These are phyloP conservation scores for Drosophila asahinai DNA, from an alignment of 1,140 invertebrate genomes.

Conservation along the genomic window DNA sequence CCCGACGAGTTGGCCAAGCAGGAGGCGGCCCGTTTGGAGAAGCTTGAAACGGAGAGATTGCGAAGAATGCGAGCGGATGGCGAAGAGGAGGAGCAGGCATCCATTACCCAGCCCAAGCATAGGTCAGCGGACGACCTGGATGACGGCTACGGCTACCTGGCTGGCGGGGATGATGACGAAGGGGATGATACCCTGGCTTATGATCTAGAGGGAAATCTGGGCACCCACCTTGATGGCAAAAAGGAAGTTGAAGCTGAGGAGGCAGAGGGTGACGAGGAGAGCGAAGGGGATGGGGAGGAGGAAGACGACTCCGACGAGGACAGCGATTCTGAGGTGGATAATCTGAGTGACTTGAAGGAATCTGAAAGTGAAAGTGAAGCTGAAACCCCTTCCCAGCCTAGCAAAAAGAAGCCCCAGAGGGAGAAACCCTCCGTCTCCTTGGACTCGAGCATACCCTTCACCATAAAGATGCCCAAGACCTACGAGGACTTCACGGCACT, in stretches of 20 bases:
- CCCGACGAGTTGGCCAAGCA: conserved; percentile 93
- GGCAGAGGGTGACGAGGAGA: conserved; percentile 71
- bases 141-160: conserved; percentile 88
- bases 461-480: conserved; percentile 88
- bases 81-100: conserved; percentile 77
- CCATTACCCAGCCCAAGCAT: conserved; percentile 85
- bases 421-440: conserved; percentile 62
- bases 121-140: conserved; percentile 94
- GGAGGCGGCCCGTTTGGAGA: conserved; percentile 91
- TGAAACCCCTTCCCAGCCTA: conserved; percentile 20
- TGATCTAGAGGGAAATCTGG: conserved; percentile 85
- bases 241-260: conserved; percentile 70
- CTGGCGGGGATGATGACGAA: conserved; percentile 50
- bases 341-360: conserved; percentile 86
- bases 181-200: conserved; percentile 85
- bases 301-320: conserved; percentile 66
- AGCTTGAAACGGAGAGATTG: conserved; percentile 91
- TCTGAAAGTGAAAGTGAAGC: conserved; percentile 74
- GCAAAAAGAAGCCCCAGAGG: conserved; percentile 47
- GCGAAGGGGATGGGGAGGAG: conserved; percentile 65
- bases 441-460: conserved; percentile 89
- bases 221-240: conserved; percentile 54
- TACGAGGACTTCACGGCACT: conserved; percentile 89
- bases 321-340: conserved; percentile 79
- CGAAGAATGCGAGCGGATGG: conserved; percentile 90